Evolutionary conservation across 2,888 invertebrate genomes (phyloP).

Genomic region (Coleophora deauratella): DNA sequence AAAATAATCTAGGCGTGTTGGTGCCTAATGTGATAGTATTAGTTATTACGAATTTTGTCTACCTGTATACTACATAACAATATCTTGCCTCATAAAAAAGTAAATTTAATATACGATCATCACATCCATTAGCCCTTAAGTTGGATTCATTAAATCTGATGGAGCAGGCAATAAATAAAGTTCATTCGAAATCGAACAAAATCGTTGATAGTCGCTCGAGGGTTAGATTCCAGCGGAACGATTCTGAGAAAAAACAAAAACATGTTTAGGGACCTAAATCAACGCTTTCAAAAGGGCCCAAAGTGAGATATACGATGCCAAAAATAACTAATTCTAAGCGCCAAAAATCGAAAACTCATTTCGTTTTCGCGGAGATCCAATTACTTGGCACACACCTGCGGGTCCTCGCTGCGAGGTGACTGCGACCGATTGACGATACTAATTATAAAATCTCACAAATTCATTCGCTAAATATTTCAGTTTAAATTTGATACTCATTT

Average conservation of each 20-base stretch:
- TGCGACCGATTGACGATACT: no score
- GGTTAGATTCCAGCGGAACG: constrained; percentile 6
- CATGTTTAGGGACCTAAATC: constrained; percentile 12
- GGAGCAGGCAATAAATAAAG: constrained; percentile 4
- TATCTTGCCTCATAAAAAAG: no score
- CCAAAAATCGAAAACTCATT: constrained; percentile 19
- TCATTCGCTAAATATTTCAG: no score
- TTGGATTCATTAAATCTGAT: not conserved
- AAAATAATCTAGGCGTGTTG: no score
- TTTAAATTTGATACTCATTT: no score
- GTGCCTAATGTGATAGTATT: no score
- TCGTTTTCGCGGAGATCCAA: constrained; percentile 19
- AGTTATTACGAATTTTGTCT: no score
- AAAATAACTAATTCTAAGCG: constrained; percentile 12
- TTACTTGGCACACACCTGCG: constrained; percentile 22
- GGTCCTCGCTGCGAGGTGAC: not conserved
- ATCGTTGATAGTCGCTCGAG: constrained; percentile 10
- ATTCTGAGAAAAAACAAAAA: constrained; percentile 4
- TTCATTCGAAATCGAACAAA: constrained; percentile 5
- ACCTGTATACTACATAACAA: no score
- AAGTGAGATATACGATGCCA: constrained; percentile 9
- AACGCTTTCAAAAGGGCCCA: constrained; percentile 4
- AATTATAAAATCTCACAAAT: no score
- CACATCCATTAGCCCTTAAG: constrained; percentile 1
- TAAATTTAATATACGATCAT: no score